These are phyloP conservation scores for Ceraclea dissimilis DNA, from an alignment of 2,888 invertebrate genomes.

Conservation along the genomic window DNA sequence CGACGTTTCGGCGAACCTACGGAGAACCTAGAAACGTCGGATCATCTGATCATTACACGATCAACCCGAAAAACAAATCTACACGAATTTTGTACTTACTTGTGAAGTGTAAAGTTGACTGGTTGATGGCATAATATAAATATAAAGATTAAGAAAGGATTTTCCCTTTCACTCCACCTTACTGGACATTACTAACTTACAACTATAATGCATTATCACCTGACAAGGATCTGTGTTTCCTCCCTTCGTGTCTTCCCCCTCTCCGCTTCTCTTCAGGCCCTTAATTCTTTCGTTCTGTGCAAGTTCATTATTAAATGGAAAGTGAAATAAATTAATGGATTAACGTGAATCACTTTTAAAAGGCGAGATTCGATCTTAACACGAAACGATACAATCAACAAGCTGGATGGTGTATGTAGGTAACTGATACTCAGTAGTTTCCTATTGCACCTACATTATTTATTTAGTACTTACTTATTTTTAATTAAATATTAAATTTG, in stretches of 20 bases:
- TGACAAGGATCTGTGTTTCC: slow-evolving; percentile 9
- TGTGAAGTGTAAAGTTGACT: too few relatives aligned
- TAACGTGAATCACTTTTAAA: neutral
- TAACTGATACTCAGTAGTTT: too few relatives aligned
- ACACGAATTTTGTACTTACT: too few relatives aligned
- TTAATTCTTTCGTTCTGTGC: slow-evolving; percentile 2
- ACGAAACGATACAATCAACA: neutral
- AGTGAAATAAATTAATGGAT: slow-evolving; percentile 2
- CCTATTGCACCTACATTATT: too few relatives aligned
- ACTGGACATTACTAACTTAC: neutral
- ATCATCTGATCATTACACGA: too few relatives aligned
- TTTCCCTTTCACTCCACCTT: neutral
- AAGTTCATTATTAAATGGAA: slow-evolving; percentile 6
- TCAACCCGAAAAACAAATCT: too few relatives aligned
- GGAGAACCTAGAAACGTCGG: too few relatives aligned
- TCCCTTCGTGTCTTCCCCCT: neutral
- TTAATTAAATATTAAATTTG: too few relatives aligned
- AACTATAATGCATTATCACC: slow-evolving; percentile 15
- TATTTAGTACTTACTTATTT: too few relatives aligned
- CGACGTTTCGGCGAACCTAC: too few relatives aligned
- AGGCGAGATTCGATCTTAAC: neutral
- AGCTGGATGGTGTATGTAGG: neutral
- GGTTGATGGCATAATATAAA: too few relatives aligned
- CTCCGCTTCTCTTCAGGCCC: neutral
- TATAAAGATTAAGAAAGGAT: too few relatives aligned